A percentile compares a stretch with the other conserved stretches of the same genome.
Evolutionary conservation across 2,888 invertebrate species (phyloP).

Genomic region (Ligdia adustata): DNA sequence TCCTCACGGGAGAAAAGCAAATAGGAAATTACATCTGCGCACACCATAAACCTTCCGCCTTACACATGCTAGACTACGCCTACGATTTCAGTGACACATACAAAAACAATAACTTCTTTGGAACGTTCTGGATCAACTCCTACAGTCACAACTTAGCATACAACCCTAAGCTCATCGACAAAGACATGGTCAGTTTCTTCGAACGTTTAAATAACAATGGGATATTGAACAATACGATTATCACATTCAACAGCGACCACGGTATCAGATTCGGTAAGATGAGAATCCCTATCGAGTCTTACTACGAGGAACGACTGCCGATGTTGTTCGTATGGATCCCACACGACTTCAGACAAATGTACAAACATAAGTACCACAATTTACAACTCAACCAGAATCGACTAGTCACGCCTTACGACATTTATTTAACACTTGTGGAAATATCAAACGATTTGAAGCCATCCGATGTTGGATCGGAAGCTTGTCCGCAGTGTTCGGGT

Average conservation of each 20-base stretch:
- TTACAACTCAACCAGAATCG: conserved; percentile 86
- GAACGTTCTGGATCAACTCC: conserved; percentile 90
- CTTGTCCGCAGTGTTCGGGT: conserved; percentile 86
- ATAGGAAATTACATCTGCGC: conserved; percentile 67
- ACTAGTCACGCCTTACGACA: conserved; percentile 89
- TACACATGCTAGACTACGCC: conserved; percentile 87
- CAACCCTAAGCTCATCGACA: conserved; percentile 86
- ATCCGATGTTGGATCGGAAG: conserved; percentile 74
- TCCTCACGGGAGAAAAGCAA: conserved; percentile 84
- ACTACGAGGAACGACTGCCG: conserved; percentile 90
- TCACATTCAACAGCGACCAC: conserved; percentile 90
- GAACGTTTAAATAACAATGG: conserved; percentile 76
- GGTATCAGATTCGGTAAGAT: conserved; percentile 89
- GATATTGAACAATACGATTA: conserved; percentile 85
- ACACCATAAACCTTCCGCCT: conserved; percentile 81
- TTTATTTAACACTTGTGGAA: conserved; percentile 86
- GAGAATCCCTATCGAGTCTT: conserved; percentile 87
- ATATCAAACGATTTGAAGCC: conserved; percentile 78
- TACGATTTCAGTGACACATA: conserved; percentile 85
- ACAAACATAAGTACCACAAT: conserved; percentile 82
- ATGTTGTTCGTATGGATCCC: conserved; percentile 89
- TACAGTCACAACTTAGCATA: conserved; percentile 88
- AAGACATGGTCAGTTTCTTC: conserved; percentile 80
- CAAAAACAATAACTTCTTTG: conserved; percentile 86
- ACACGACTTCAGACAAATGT: conserved; percentile 77